Percentiles rank a stretch among this genome's conserved stretches.
Evolutionary conservation across 2,113 vertebrate species (phyloP).

Genomic region (Dicaeum eximium): DNA sequence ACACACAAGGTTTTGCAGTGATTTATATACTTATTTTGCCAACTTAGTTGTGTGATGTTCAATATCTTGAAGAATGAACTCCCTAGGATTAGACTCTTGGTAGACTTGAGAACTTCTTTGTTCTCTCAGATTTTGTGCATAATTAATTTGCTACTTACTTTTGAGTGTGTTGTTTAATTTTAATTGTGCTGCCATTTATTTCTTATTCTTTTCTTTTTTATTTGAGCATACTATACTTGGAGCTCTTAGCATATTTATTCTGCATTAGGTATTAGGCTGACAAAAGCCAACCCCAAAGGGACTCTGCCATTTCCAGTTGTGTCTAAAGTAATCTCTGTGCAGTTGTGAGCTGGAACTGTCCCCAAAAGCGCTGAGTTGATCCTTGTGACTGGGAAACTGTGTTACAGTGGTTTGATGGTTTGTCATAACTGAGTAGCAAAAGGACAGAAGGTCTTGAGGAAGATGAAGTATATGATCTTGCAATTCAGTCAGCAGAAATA

Average conservation of each 20-base stretch:
- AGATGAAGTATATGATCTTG: not conserved
- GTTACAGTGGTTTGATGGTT: not conserved
- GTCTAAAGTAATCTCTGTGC: slow-evolving; percentile 2
- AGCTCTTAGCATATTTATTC: not conserved
- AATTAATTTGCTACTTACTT: slow-evolving; percentile 38
- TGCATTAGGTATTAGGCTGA: not conserved
- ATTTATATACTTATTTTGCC: slow-evolving; percentile 1
- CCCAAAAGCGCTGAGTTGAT: not conserved
- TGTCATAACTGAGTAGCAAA: not conserved
- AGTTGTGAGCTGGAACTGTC: not conserved
- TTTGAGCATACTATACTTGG: not conserved
- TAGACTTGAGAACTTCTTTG: slow-evolving; percentile 13
- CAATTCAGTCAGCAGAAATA: not conserved
- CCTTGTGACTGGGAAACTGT: not conserved
- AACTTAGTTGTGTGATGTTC: not conserved
- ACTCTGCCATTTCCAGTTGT: slow-evolving; percentile 7
- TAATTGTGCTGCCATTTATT: not conserved
- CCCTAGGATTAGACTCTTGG: slow-evolving; percentile 10
- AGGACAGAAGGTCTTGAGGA: not conserved
- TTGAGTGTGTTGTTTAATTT: not conserved
- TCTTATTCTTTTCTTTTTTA: not conserved
- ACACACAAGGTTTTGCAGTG: not conserved
- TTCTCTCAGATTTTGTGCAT: slow-evolving; percentile 22
- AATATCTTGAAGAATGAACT: not conserved
- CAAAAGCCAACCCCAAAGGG: not conserved